Evolutionary conservation across 2,888 invertebrate species (phyloP).

Genomic region (Melanostoma scalare): DNA sequence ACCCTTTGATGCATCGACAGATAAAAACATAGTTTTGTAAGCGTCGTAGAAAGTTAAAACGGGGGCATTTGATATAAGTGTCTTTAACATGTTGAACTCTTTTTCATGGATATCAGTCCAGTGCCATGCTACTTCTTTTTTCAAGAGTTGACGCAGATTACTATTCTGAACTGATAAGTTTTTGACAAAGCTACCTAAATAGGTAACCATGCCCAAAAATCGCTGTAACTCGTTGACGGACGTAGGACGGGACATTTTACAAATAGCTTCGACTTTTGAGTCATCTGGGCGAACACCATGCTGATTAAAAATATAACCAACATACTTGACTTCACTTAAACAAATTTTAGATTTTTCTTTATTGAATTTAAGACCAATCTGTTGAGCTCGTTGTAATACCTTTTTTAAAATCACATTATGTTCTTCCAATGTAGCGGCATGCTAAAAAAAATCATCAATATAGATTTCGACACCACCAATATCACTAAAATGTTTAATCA

Average conservation of each 20-base stretch:
- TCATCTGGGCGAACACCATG: slow-evolving; percentile 18
- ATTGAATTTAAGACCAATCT: slow-evolving; percentile 36
- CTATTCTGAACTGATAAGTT: slow-evolving; percentile 20
- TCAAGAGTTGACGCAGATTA: not conserved
- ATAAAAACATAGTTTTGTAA: slow-evolving; percentile 59
- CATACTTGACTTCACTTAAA: slow-evolving; percentile 13
- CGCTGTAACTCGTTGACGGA: not conserved
- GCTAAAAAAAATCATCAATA: slow-evolving; percentile 36
- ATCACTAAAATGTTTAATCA: slow-evolving; percentile 37
- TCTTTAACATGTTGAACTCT: slow-evolving; percentile 42
- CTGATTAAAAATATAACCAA: slow-evolving; percentile 38
- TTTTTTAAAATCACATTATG: not conserved
- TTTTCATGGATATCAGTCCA: slow-evolving; percentile 1
- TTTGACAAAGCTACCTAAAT: slow-evolving; percentile 22
- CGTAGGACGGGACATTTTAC: slow-evolving; percentile 1
- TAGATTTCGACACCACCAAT: slow-evolving; percentile 29
- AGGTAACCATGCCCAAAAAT: slow-evolving; percentile 37
- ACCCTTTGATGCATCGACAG: slow-evolving; percentile 55
- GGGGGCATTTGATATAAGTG: slow-evolving; percentile 4
- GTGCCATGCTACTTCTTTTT: no score
- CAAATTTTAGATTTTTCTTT: slow-evolving; percentile 17
- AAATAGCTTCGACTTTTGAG: not conserved
- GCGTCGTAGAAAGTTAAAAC: slow-evolving; percentile 57
- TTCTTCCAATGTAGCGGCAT: slow-evolving; percentile 8
- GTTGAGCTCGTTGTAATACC: slow-evolving; percentile 11